Base-by-base conservation (phyloP, 2,888 invertebrate genomes). In the Drosophila neutralis region DNA sequence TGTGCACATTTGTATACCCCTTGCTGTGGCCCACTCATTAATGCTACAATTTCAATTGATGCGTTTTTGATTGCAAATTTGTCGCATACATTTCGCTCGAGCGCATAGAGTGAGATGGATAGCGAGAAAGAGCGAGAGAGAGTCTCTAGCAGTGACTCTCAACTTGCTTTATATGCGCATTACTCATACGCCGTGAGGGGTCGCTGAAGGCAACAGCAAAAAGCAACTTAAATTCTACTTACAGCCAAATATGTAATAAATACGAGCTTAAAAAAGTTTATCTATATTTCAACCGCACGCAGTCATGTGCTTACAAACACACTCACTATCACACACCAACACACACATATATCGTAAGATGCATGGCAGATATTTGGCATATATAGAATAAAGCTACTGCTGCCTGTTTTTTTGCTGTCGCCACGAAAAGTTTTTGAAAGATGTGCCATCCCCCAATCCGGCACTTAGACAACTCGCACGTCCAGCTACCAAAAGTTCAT, bases 171-270 rank as follows among this genome's bases (percentile, higher is more conserved):
- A 45, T 60, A 24, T 62, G 53, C 69, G 65, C 83, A 80, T 88
- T 88, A 83, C 83, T 86, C 87, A 86, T 86, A 80, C 87, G 83
- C 70, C 78, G 76, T 56, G 73, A 69, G 62, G 62, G 57, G 48
- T 54, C 52, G 66, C 49, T 27, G 40, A 52, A 63, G 75, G 64
- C 61, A 54, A 27, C 54, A 38, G 56, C 38, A 83, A 80, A 82
- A 85, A 89, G 78, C 90, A 87, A 89, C 88, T 87, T 87, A 87
- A 87, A 87, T 89, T 89, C 87, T 85, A 89, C 90, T 87, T 87
- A 89, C 88, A 87, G 90, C 78, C 80, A 87, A 89, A 87, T 89
- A 87, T 89, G 90, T 87, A 87, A 87, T 87, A 89, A 87, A 87
- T 87, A 89, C 88, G 75, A 87, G 90, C 87, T 87, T 89, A 89